A percentile compares a stretch with the other conserved stretches of the same genome.
phyloP scores from a whole-genome alignment of 2,888 invertebrate species.

The Microctonus brassicae region DNA sequence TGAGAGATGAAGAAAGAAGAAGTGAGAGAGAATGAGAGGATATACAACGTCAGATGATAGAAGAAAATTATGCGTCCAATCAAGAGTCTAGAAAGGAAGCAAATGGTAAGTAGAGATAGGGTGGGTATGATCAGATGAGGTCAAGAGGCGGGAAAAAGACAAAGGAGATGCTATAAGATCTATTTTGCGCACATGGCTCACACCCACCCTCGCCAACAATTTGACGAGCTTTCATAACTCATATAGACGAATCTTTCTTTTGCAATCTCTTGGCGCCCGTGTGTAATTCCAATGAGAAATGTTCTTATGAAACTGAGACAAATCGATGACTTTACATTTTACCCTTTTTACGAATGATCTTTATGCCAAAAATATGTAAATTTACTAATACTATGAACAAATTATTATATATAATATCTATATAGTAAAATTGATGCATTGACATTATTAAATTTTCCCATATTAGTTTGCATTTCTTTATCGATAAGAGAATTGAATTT shows the following conservation, averaged over 20 bases:
- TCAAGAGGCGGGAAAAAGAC: constrained; percentile 46
- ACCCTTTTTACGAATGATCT: background rate
- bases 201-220: constrained; percentile 38
- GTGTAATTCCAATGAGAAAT: constrained; percentile 50
- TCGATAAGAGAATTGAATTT: background rate
- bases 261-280: constrained; percentile 52
- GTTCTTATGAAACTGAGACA: constrained; percentile 47
- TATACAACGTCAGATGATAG: too few species aligned
- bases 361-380: background rate
- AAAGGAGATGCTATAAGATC: constrained; percentile 3
- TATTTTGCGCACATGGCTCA: constrained; percentile 34
- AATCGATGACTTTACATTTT: constrained; percentile 65
- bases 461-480: too few species aligned
- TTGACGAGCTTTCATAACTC: constrained; percentile 60
- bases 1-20: background rate
- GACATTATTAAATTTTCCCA: background rate
- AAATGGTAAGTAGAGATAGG: constrained; percentile 28
- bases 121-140: constrained; percentile 32
- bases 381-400: too few species aligned
- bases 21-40: too few species aligned
- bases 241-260: constrained; percentile 57
- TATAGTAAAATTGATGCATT: background rate
- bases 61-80: constrained; percentile 57
- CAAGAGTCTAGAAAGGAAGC: constrained; percentile 45
- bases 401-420: too few species aligned